Percentiles rank a stretch among this genome's conserved stretches.
phyloP scores from a whole-genome alignment of 2,113 vertebrate species.

The Scomber japonicus region DNA sequence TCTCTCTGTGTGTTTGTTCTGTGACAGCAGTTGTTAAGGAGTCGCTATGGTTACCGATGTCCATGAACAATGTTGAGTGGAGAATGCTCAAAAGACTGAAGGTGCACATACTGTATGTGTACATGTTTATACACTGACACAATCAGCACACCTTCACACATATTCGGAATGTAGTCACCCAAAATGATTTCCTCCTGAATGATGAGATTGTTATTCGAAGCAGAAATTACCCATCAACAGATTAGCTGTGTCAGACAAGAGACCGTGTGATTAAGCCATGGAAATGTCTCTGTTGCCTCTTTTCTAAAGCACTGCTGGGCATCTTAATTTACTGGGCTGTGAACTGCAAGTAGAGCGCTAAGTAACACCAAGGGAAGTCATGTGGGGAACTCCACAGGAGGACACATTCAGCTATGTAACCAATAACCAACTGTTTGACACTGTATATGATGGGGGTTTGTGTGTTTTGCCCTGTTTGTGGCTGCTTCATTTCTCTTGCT shows the following conservation, averaged over 20 bases:
- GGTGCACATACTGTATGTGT: slow-evolving; percentile 39
- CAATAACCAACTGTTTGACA: slow-evolving; percentile 37
- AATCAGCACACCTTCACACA: slow-evolving; percentile 22
- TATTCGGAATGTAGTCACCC: slow-evolving; percentile 16
- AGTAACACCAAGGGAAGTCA: slow-evolving; percentile 26
- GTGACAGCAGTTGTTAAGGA: slow-evolving; percentile 74
- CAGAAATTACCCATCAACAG: slow-evolving; percentile 35
- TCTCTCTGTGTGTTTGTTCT: neutral
- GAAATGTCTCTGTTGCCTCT: slow-evolving; percentile 62
- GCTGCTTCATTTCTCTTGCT: slow-evolving; percentile 19
- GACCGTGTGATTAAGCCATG: slow-evolving; percentile 40
- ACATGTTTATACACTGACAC: slow-evolving; percentile 17
- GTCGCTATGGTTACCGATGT: slow-evolving; percentile 80
- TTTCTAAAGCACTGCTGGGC: slow-evolving; percentile 70
- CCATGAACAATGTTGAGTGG: slow-evolving; percentile 69
- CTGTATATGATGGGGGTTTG: neutral
- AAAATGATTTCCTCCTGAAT: slow-evolving; percentile 6
- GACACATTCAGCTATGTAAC: neutral
- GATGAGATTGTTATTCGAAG: slow-evolving; percentile 21
- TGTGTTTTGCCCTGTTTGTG: neutral
- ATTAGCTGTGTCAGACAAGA: slow-evolving; percentile 39
- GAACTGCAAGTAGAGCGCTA: slow-evolving; percentile 49
- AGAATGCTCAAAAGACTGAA: slow-evolving; percentile 65
- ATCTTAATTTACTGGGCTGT: slow-evolving; percentile 74
- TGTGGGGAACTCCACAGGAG: slow-evolving; percentile 37